Evolutionary conservation across 2,113 vertebrate genomes (phyloP).

Genomic region (Microtus oregoni): DNA sequence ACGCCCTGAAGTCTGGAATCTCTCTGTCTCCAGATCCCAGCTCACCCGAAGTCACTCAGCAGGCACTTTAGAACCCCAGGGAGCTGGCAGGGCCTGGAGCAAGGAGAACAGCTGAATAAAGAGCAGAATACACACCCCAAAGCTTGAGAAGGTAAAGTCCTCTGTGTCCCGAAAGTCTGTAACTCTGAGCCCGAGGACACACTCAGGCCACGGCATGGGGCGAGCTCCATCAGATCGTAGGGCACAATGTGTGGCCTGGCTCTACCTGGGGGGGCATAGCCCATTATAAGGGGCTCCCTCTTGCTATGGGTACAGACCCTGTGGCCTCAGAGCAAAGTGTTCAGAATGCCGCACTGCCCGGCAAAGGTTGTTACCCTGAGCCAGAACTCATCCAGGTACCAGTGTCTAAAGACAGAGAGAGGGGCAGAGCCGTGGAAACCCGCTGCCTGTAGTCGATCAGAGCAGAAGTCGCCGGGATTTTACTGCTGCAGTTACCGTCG

Average conservation of each 20-base stretch:
- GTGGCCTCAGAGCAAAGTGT: background rate
- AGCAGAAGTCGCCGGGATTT: background rate
- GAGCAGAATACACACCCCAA: fast-evolving
- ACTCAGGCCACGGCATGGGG: background rate
- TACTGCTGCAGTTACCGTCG: background rate
- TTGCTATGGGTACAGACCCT: background rate
- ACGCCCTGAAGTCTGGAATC: too few species aligned
- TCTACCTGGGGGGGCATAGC: background rate
- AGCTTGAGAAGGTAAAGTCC: background rate
- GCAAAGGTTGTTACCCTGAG: background rate
- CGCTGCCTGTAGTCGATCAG: background rate
- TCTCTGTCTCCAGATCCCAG: background rate
- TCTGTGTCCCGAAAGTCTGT: background rate
- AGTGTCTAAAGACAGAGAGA: background rate
- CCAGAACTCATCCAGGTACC: fast-evolving
- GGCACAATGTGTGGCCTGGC: fast-evolving
- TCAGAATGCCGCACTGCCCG: background rate
- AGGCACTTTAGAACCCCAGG: background rate
- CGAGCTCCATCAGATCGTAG: background rate
- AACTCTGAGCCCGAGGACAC: background rate
- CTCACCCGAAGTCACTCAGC: background rate
- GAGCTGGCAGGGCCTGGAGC: background rate
- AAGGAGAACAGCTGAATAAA: too few species aligned
- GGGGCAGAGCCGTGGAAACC: background rate
- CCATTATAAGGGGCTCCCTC: background rate